phyloP scores from a whole-genome alignment of 64 coral and sea anemone species.

The Pocillopora verrucosa region DNA sequence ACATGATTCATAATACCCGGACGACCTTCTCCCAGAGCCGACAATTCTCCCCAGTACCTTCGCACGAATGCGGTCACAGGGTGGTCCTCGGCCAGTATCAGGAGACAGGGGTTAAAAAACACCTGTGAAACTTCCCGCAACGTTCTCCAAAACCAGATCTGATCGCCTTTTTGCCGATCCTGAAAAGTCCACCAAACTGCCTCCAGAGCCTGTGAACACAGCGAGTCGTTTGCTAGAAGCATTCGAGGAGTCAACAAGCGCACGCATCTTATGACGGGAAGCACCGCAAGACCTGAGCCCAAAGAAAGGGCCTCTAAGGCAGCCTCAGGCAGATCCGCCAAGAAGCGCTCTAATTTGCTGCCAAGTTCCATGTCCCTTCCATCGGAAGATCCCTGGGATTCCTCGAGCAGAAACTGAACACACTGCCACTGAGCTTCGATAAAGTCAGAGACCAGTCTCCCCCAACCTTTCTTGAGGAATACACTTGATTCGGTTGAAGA shows the following conservation, averaged over 20 bases:
- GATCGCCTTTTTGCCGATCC: constrained; percentile 51
- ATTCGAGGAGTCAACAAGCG: constrained; percentile 59
- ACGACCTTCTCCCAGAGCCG: constrained; percentile 62
- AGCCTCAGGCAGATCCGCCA: constrained; percentile 35
- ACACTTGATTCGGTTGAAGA: neutral
- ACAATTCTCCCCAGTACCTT: constrained; percentile 56
- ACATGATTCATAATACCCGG: constrained; percentile 76
- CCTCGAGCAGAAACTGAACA: constrained; percentile 17
- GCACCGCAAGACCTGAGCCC: constrained; percentile 44
- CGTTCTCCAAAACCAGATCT: constrained; percentile 66
- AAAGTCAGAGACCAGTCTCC: constrained; percentile 43
- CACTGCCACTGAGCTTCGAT: constrained; percentile 46
- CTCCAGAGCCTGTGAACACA: constrained; percentile 54
- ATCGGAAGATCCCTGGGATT: neutral
- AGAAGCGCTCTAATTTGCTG: neutral
- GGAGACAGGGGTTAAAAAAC: constrained; percentile 62
- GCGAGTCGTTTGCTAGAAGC: constrained; percentile 14
- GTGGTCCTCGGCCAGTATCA: constrained; percentile 64
- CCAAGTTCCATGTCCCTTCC: neutral
- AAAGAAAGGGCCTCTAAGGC: constrained; percentile 59
- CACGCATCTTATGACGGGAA: constrained; percentile 64
- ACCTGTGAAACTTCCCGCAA: constrained; percentile 50
- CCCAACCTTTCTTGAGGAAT: constrained; percentile 26
- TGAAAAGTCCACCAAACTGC: constrained; percentile 71
- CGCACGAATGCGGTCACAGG: constrained; percentile 58